A percentile compares a stretch with the other conserved stretches of the same genome.
phyloP scores from a whole-genome alignment of 1,140 invertebrate species.

The Hycleus cichorii region DNA sequence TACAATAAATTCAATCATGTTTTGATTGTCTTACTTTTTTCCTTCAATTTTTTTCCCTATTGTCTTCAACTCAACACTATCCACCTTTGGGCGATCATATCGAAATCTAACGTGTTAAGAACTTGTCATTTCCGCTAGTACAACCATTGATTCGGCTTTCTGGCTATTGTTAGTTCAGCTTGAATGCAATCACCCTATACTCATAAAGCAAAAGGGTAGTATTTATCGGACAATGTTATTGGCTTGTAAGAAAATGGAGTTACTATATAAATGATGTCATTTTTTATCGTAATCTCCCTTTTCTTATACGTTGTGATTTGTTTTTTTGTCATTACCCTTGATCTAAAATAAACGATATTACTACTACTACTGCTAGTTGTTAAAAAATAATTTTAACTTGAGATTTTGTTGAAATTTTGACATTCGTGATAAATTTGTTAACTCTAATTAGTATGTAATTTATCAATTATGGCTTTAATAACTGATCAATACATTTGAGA shows the following conservation, averaged over 20 bases:
- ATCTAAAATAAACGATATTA: too few species aligned
- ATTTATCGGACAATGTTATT: conserved; percentile 19
- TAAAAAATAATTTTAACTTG: too few species aligned
- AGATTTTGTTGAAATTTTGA: too few species aligned
- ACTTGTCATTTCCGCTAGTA: conserved; percentile 23
- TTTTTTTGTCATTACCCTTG: too few species aligned
- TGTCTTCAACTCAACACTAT: background rate
- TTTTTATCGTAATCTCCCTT: conserved; percentile 15
- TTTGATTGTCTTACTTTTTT: too few species aligned
- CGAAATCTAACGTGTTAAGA: conserved; percentile 15
- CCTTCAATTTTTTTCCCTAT: background rate
- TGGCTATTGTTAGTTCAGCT: conserved; percentile 15
- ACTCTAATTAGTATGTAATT: too few species aligned
- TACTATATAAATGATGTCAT: conserved; percentile 12
- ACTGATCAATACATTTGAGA: too few species aligned
- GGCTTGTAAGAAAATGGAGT: conserved; percentile 10
- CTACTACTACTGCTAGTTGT: too few species aligned
- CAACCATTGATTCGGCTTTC: conserved; percentile 16
- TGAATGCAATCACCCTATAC: conserved; percentile 10
- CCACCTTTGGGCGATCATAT: conserved; percentile 10
- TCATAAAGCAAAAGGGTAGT: conserved; percentile 12
- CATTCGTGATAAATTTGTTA: too few species aligned
- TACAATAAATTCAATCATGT: too few species aligned
- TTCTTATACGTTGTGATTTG: too few species aligned
- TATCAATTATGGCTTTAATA: too few species aligned